A percentile compares a stretch with the other conserved stretches of the same genome.
Conservation (phyloP, 2,888 invertebrate genomes). For the Dicroscelio sp. region DNA sequence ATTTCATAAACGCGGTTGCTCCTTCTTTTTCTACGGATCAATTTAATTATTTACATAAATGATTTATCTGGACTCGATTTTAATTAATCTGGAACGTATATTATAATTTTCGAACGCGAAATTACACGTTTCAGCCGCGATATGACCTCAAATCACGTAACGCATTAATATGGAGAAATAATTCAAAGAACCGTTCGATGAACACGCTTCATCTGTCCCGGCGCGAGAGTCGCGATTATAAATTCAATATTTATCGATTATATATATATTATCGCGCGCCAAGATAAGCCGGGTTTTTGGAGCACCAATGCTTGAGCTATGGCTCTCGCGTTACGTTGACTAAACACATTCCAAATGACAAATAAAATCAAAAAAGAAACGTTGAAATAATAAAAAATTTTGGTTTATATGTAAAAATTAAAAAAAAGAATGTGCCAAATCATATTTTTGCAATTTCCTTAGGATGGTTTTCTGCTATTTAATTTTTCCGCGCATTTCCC, state of each 20-base stretch:
- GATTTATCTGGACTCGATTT: constrained; percentile 53
- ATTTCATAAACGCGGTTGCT: not conserved
- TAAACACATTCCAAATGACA: not conserved
- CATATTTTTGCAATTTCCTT: too few species aligned
- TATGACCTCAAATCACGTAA: constrained; percentile 71
- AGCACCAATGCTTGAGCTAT: constrained; percentile 4
- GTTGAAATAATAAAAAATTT: too few species aligned
- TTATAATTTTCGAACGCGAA: constrained; percentile 59
- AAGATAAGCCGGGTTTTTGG: constrained; percentile 32
- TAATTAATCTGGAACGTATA: constrained; percentile 63
- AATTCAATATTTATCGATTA: constrained; percentile 67
- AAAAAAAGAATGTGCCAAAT: too few species aligned
- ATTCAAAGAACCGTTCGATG: constrained; percentile 71
- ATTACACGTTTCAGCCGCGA: constrained; percentile 58
- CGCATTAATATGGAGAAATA: constrained; percentile 67
- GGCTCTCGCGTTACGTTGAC: not conserved
- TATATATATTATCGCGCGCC: constrained; percentile 29
- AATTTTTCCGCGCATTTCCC: too few species aligned
- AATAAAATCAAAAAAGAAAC: too few species aligned
- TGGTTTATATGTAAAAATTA: too few species aligned
- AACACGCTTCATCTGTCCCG: constrained; percentile 62
- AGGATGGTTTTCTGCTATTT: too few species aligned
- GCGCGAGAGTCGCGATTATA: constrained; percentile 49
- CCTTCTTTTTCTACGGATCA: not conserved
- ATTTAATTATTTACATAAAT: constrained; percentile 57